Conservation (phyloP, 2,888 invertebrate genomes). For the Lochmaea capreae region DNA sequence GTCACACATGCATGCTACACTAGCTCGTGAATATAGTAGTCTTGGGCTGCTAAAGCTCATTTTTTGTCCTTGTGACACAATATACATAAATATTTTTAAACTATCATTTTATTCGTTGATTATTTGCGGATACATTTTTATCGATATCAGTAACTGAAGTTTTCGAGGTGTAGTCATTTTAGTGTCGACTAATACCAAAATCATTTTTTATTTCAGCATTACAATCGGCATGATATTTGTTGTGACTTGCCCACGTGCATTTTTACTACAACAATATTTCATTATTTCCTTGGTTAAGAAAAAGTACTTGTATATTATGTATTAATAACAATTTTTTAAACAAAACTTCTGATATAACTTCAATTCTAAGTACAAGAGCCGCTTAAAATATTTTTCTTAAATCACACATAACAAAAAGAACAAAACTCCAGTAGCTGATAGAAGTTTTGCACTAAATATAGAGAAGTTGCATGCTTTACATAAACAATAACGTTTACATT, state of each 20-base stretch:
- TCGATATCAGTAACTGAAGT: conserved; percentile 8
- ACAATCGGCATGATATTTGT: conserved; percentile 49
- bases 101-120: not conserved
- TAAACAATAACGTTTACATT: conserved; percentile 34
- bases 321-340: not conserved
- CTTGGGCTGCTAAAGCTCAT: no score
- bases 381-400: no score
- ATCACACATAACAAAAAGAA: conserved; percentile 15
- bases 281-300: conserved; percentile 22
- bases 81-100: no score
- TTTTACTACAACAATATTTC: conserved; percentile 22
- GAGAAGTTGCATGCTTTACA: conserved; percentile 46
- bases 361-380: not conserved
- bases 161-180: conserved; percentile 1
- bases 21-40: no score
- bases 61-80: no score
- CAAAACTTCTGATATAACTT: not conserved
- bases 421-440: conserved; percentile 50
- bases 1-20: no score
- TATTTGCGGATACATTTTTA: not conserved
- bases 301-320: conserved; percentile 14
- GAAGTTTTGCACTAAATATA: conserved; percentile 48
- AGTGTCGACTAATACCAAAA: conserved; percentile 37
- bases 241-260: conserved; percentile 60
- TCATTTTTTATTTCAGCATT: conserved; percentile 42